phyloP scores from a whole-genome alignment of 2,888 invertebrate species.

The Scaptomyza tumidula region DNA sequence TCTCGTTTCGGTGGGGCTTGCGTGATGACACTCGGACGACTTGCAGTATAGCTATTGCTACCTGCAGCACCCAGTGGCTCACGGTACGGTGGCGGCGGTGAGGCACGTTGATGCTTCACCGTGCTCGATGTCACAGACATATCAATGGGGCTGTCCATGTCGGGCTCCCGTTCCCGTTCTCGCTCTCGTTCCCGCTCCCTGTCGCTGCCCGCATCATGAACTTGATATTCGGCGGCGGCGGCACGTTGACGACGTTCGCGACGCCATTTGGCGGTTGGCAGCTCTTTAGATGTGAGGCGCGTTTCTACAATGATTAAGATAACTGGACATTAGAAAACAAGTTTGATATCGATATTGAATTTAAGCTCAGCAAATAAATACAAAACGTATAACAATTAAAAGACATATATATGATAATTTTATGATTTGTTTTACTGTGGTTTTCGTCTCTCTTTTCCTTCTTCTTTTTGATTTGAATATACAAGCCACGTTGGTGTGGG shows the following conservation, averaged over 20 bases:
- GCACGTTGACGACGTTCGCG: conserved; percentile 87
- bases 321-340: conserved; percentile 41
- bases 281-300: conserved; percentile 86
- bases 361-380: conserved; percentile 14
- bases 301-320: conserved; percentile 79
- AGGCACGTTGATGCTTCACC: conserved; percentile 78
- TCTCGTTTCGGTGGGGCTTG: conserved; percentile 85
- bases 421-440: conserved; percentile 31
- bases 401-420: conserved; percentile 49
- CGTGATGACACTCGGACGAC: conserved; percentile 88
- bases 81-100: conserved; percentile 84
- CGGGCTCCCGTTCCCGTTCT: conserved; percentile 50
- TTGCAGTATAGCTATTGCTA: conserved; percentile 70
- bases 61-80: conserved; percentile 81
- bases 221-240: conserved; percentile 83
- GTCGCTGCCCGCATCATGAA: conserved; percentile 53
- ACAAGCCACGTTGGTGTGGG: conserved; percentile 58
- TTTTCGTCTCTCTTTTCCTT: conserved; percentile 16
- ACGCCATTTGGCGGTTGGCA: conserved; percentile 89
- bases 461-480: conserved; percentile 45
- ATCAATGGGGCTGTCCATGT: conserved; percentile 83
- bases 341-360: conserved; percentile 27
- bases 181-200: conserved; percentile 26
- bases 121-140: conserved; percentile 83
- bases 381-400: conserved; percentile 57